A percentile compares a stretch with the other conserved stretches of the same genome.
phyloP scores from a whole-genome alignment of 2,797 vertebrate genomes.

The Crypturellus tataupa region DNA sequence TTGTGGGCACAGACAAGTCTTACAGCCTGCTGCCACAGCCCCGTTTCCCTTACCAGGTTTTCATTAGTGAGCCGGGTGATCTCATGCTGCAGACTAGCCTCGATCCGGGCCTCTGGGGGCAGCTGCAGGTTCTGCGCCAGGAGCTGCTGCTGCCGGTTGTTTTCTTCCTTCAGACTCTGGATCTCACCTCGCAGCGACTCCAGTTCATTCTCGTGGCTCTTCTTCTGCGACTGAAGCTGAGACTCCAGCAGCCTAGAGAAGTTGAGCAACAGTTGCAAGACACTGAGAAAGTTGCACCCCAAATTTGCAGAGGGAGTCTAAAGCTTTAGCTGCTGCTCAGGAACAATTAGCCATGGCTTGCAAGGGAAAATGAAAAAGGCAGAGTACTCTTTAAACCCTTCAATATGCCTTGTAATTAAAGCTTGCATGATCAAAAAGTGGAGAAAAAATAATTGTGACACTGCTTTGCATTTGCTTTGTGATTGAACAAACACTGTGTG shows the following conservation, averaged over 20 bases:
- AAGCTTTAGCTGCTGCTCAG: constrained; percentile 55
- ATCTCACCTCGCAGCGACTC: constrained; percentile 92
- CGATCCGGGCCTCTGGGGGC: constrained; percentile 95
- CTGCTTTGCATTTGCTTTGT: background rate
- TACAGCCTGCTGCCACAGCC: background rate
- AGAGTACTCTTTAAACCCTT: constrained; percentile 66
- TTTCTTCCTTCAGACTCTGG: constrained; percentile 96
- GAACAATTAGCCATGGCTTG: constrained; percentile 54
- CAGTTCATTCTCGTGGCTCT: constrained; percentile 90
- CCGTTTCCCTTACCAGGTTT: constrained; percentile 88
- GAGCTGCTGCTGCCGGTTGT: constrained; percentile 97
- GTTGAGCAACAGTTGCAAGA: constrained; percentile 7
- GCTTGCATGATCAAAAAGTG: constrained; percentile 52
- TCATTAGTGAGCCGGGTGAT: constrained; percentile 98
- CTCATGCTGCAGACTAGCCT: constrained; percentile 97
- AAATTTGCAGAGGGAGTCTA: constrained; percentile 17
- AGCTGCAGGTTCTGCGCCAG: constrained; percentile 97
- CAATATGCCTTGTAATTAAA: constrained; percentile 63
- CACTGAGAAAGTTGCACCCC: background rate
- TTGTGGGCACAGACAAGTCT: accelerated
- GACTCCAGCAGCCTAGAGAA: constrained; percentile 91
- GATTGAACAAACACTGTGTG: background rate
- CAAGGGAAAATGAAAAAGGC: constrained; percentile 60
- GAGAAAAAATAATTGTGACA: constrained; percentile 18
- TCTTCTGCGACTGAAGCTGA: constrained; percentile 93